These are phyloP conservation scores for Pterocles burchelli DNA, from an alignment of 2,113 vertebrate species.

Conservation along the genomic window DNA sequence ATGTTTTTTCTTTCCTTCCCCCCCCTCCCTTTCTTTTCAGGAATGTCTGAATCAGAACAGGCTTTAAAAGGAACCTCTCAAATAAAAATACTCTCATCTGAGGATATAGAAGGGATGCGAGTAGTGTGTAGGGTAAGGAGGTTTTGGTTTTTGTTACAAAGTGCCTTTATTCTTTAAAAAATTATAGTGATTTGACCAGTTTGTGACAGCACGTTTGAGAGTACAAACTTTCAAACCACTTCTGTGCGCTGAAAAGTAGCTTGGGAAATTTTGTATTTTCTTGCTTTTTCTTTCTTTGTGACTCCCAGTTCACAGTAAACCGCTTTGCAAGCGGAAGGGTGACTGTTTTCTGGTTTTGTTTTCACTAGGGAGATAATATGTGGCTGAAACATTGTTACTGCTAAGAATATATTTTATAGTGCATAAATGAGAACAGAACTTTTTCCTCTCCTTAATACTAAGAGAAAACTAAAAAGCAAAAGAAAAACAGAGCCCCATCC, in stretches of 20 bases:
- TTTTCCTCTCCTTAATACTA: not conserved
- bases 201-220: not conserved
- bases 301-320: not conserved
- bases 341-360: not conserved
- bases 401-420: not conserved
- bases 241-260: not conserved
- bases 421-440: not conserved
- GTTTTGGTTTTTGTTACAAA: not conserved
- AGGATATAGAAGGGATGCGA: conserved; percentile 96
- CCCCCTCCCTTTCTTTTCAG: conserved; percentile 59
- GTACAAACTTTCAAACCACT: not conserved
- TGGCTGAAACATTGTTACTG: not conserved
- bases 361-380: not conserved
- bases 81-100: conserved; percentile 92
- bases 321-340: not conserved
- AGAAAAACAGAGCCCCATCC: not conserved
- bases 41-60: conserved; percentile 98
- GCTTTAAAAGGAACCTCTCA: conserved; percentile 97
- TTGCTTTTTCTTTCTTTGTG: not conserved
- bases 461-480: not conserved
- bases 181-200: not conserved
- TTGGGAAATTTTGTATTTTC: not conserved
- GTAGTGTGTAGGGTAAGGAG: conserved; percentile 88
- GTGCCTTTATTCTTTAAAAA: not conserved
- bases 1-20: not conserved